Percentiles rank a stretch among this genome's conserved stretches.
phyloP scores from a whole-genome alignment of 2,113 vertebrate genomes.

The Cynocephalus volans region DNA sequence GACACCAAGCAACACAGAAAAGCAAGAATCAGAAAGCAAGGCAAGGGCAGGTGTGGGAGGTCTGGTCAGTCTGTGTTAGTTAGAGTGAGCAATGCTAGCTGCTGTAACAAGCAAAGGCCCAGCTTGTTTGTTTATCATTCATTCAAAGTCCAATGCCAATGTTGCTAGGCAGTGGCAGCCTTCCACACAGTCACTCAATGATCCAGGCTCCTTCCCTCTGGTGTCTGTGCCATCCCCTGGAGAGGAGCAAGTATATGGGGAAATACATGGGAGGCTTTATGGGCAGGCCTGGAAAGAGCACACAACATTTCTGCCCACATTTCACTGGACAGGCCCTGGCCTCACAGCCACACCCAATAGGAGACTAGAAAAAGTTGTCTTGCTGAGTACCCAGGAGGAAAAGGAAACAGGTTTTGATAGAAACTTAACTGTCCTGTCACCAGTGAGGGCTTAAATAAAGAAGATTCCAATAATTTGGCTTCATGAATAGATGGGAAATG shows the following conservation, averaged over 20 bases:
- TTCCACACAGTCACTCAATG: not conserved
- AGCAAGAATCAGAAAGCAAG: not conserved
- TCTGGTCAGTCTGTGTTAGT: no score
- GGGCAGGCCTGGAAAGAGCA: not conserved
- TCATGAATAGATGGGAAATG: not conserved
- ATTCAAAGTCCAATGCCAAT: not conserved
- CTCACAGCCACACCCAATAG: not conserved
- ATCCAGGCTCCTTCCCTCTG: not conserved
- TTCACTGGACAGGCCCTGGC: not conserved
- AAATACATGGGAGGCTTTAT: not conserved
- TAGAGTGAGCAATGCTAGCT: not conserved
- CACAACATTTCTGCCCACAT: not conserved
- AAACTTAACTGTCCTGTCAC: not conserved
- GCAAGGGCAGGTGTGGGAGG: not conserved
- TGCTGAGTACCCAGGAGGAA: not conserved
- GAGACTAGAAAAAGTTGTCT: not conserved
- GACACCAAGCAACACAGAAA: not conserved
- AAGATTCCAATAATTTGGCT: no score
- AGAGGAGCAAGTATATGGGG: accelerated
- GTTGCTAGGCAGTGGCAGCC: not conserved
- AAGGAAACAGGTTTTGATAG: not conserved
- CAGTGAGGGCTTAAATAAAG: not conserved
- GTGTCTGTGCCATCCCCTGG: accelerated
- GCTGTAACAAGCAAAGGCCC: not conserved
- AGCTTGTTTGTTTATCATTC: not conserved